phyloP scores from a whole-genome alignment of 2,797 vertebrate genomes.

The Etheostoma nigrum region DNA sequence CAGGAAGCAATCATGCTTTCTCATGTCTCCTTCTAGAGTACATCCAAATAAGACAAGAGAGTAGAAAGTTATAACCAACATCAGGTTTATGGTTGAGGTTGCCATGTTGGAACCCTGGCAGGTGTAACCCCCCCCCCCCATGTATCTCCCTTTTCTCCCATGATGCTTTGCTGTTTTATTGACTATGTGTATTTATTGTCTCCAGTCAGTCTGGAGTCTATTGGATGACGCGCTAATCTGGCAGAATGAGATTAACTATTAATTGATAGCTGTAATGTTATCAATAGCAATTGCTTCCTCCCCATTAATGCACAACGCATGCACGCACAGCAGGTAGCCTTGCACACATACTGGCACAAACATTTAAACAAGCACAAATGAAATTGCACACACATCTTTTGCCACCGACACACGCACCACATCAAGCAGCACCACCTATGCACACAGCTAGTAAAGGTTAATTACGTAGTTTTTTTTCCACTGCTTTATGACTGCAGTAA shows the following conservation, averaged over 20 bases:
- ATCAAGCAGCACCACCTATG: constrained; percentile 79
- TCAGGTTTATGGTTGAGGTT: constrained; percentile 44
- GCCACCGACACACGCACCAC: constrained; percentile 66
- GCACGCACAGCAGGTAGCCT: constrained; percentile 14
- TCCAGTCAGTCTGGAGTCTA: constrained; percentile 92
- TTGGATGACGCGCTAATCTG: constrained; percentile 76
- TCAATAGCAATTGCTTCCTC: constrained; percentile 37
- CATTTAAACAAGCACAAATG: constrained; percentile 50
- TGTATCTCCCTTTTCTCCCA: constrained; percentile 53
- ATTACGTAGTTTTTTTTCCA: constrained; percentile 81
- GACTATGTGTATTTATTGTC: constrained; percentile 89
- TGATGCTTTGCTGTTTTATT: constrained; percentile 87
- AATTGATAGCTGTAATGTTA: constrained; percentile 65
- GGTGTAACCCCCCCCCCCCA: constrained; percentile 16
- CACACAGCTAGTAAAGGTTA: constrained; percentile 89
- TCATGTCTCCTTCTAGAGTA: constrained; percentile 54
- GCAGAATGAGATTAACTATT: constrained; percentile 73
- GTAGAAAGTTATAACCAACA: constrained; percentile 55
- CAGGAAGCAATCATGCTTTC: neutral
- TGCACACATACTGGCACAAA: constrained; percentile 8
- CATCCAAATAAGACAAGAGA: constrained; percentile 60
- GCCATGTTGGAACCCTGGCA: constrained; percentile 47
- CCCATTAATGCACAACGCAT: constrained; percentile 7
- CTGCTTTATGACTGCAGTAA: constrained; percentile 70
- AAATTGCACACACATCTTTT: constrained; percentile 70